Percentiles rank a stretch among this genome's conserved stretches.
These are phyloP conservation scores for Adelognathus sp. DNA, from an alignment of 2,888 invertebrate species.

Conservation along the genomic window DNA sequence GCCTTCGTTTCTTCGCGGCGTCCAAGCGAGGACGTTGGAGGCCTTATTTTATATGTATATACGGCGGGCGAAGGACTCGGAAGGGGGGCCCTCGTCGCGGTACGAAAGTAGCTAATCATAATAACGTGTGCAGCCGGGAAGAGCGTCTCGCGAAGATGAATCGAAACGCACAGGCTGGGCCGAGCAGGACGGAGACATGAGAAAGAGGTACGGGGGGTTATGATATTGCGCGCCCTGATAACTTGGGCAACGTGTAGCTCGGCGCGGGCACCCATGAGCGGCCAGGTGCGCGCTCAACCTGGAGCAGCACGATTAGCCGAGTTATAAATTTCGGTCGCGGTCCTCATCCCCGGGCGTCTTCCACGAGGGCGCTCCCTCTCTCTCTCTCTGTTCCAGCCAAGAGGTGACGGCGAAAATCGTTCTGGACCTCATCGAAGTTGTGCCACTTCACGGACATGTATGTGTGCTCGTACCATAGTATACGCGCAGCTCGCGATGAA, in stretches of 20 bases:
- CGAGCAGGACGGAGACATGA: constrained; percentile 26
- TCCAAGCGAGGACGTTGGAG: constrained; percentile 15
- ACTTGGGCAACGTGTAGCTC: constrained; percentile 18
- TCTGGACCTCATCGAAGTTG: not conserved
- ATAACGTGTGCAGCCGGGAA: constrained; percentile 77
- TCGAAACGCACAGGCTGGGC: constrained; percentile 1
- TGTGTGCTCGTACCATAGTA: constrained; percentile 2
- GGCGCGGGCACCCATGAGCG: constrained; percentile 63
- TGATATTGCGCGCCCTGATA: constrained; percentile 44
- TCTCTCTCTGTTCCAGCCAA: not conserved
- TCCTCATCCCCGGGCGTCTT: constrained; percentile 30
- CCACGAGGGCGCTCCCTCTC: no score
- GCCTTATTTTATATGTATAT: no score
- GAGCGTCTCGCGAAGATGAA: not conserved
- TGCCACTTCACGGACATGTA: not conserved
- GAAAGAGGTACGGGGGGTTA: constrained; percentile 17
- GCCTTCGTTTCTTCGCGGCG: constrained; percentile 32
- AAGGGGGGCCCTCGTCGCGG: constrained; percentile 43
- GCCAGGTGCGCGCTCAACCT: constrained; percentile 76
- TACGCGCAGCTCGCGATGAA: not conserved
- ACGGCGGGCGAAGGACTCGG: constrained; percentile 22
- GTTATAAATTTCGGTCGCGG: constrained; percentile 77
- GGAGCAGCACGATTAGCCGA: constrained; percentile 71
- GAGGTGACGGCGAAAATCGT: constrained; percentile 52
- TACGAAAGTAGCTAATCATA: constrained; percentile 80